These are phyloP conservation scores for Rhizoglyphus robini DNA, from an alignment of 1,140 invertebrate species.

Conservation along the genomic window DNA sequence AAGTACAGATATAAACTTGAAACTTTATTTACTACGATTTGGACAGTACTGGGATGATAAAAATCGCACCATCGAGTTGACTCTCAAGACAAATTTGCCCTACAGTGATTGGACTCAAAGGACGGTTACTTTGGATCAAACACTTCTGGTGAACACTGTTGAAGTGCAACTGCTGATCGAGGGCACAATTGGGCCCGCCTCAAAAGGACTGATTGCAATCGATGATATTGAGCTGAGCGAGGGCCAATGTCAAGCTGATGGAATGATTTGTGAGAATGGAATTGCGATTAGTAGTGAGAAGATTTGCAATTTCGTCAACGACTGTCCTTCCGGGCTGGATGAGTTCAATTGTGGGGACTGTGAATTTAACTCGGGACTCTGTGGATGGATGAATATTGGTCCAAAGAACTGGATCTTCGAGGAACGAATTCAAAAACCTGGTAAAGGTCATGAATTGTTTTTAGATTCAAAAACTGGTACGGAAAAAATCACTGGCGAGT, in stretches of 20 bases:
- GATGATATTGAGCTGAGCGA: neutral
- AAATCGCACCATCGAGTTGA: neutral
- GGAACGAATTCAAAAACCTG: neutral
- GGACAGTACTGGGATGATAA: neutral
- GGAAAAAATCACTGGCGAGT: neutral
- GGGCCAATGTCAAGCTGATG: neutral
- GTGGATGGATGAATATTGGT: conserved; percentile 20
- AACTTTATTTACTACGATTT: neutral
- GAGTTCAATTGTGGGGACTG: conserved; percentile 21
- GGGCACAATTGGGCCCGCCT: neutral
- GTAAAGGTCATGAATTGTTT: conserved; percentile 4
- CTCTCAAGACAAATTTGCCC: neutral
- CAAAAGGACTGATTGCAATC: neutral
- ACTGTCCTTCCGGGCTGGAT: neutral
- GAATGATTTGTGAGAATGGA: conserved; percentile 11
- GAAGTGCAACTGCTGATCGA: conserved; percentile 8
- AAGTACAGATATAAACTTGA: neutral
- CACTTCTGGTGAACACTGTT: neutral
- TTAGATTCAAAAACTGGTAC: conserved; percentile 9
- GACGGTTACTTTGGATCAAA: neutral
- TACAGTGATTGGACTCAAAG: neutral
- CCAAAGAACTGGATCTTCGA: neutral
- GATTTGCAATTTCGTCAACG: conserved; percentile 8
- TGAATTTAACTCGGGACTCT: conserved; percentile 23
- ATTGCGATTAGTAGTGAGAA: neutral